Conservation (phyloP, 2,113 vertebrate species). For the Oreocharis arfaki region DNA sequence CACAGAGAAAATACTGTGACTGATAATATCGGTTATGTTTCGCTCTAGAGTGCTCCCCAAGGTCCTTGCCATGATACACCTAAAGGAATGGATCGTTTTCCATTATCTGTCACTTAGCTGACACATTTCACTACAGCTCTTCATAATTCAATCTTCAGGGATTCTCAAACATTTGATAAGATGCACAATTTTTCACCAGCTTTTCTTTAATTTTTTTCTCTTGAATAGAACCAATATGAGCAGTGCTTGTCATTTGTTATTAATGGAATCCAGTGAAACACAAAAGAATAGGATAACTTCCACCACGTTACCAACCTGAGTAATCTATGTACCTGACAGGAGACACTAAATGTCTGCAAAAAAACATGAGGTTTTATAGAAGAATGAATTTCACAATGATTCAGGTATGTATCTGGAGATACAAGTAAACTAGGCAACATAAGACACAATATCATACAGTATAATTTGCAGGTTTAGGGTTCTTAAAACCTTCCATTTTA, state of each 20-base stretch:
- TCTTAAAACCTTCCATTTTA: neutral
- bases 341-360: neutral
- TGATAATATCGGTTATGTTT: too few species aligned
- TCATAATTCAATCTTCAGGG: neutral
- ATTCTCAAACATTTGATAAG: neutral
- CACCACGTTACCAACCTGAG: neutral
- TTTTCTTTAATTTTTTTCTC: neutral
- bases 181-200: neutral
- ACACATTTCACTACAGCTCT: neutral
- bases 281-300: neutral
- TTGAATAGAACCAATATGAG: neutral
- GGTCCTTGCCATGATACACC: neutral
- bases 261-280: neutral
- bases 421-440: neutral
- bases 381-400: neutral
- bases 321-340: neutral
- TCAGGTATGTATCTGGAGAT: neutral
- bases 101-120: neutral
- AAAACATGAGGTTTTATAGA: neutral
- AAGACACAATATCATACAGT: neutral
- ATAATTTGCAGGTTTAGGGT: neutral
- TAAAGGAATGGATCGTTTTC: neutral
- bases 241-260: neutral
- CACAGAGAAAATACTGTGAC: neutral
- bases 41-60: neutral